Evolutionary conservation across 1,140 invertebrate species (phyloP), one percentile per base, ranked within the genome.

Genomic region (Atta cephalotes): DNA sequence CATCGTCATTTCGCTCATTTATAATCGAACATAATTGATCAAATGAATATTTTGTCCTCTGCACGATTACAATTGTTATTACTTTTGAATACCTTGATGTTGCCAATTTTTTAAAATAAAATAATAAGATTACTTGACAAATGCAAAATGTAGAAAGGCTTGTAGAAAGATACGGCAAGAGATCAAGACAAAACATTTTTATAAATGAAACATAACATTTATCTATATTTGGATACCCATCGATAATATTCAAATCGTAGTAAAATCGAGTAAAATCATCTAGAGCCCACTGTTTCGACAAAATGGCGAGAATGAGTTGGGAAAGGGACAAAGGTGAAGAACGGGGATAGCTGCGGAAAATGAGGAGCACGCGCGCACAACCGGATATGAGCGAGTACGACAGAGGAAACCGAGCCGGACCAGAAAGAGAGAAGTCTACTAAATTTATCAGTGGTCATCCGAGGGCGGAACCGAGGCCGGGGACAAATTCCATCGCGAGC

Each of bases 381-480:
- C 81, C 81, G 76, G 77, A 68, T 60, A 51, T 53, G 63, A 62
- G 84, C 12, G 85, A 71, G 53, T 16, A 56, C 28, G 53, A 62
- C 4, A 49, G 45, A 53, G 71, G 28, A 77, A 53, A 56, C 68
- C 21, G 51, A 45, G 45, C 68, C 65, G 60, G 53, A 35, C 5
- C 16, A 72, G 78, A 72, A 78, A 91, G 84, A 88, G 88, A 89
- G 89, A 82, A 86, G 62, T 92, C 90, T 89, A 93, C 91, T 93
- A 93, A 93, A 93, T 93, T 93, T 93, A 93, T 93, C 93, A 93
- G 92, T 88, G 92, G 92, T 93, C 92, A 93, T 93, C 90, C 89
- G 92, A 90, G 92, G 89, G 92, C 90, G 93, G 92, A 91, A 92
- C 87, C 80, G 89, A 84, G 70, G 80, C 65, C 85, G 88, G 89